Percentiles rank a stretch among this genome's conserved stretches.
phyloP scores from a whole-genome alignment of 2,888 invertebrate genomes.

The Aporophyla nigra region DNA sequence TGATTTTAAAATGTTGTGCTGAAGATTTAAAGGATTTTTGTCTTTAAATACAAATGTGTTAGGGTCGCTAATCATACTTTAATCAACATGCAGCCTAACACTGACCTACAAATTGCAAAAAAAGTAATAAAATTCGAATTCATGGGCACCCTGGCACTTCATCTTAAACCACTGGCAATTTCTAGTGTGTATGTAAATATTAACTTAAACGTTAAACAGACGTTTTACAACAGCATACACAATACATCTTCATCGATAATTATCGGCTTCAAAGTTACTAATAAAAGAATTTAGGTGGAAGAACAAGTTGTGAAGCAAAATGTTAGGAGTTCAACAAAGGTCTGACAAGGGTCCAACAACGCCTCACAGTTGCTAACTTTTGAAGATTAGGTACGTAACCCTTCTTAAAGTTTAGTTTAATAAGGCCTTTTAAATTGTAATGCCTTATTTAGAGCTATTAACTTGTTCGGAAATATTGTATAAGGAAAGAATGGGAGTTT shows the following conservation, averaged over 20 bases:
- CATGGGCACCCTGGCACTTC: too few species aligned
- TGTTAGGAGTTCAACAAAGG: conserved; percentile 76
- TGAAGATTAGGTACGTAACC: conserved; percentile 76
- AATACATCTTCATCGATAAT: conserved; percentile 42
- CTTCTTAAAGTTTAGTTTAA: conserved; percentile 63
- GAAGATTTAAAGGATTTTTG: too few species aligned
- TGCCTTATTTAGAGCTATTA: conserved; percentile 41
- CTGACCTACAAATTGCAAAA: too few species aligned
- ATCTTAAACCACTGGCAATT: too few species aligned
- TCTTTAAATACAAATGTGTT: too few species aligned
- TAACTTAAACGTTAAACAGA: too few species aligned
- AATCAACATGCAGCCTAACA: too few species aligned
- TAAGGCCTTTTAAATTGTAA: conserved; percentile 57
- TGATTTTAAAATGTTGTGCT: too few species aligned
- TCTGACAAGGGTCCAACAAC: conserved; percentile 81
- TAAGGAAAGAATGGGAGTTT: neutral
- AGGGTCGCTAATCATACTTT: too few species aligned
- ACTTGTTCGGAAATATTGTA: conserved; percentile 18
- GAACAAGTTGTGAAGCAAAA: conserved; percentile 74
- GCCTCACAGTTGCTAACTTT: conserved; percentile 73
- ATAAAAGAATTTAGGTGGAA: conserved; percentile 67
- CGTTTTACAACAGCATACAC: neutral
- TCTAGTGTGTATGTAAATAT: too few species aligned
- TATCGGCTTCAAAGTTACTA: conserved; percentile 58
- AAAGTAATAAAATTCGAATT: too few species aligned